Evolutionary conservation across 1,140 invertebrate genomes (phyloP).

Genomic region (Diorhabda sublineata): DNA sequence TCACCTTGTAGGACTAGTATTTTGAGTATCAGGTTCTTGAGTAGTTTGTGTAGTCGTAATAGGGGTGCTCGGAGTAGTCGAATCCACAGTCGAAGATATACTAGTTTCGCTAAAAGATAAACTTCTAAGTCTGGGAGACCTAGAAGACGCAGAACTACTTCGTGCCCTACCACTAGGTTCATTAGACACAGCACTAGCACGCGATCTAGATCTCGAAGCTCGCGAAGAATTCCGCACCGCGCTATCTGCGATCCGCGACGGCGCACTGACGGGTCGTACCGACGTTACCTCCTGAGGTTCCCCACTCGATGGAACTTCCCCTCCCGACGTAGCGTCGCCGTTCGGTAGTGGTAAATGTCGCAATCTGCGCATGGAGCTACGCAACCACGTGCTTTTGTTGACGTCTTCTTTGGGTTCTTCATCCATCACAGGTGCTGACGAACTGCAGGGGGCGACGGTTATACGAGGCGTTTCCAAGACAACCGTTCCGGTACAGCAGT

Average conservation of each 20-base stretch:
- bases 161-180: slow-evolving; percentile 34
- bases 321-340: slow-evolving; percentile 20
- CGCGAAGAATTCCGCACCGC: background rate
- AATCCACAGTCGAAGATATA: slow-evolving; percentile 42
- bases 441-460: slow-evolving; percentile 21
- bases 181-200: slow-evolving; percentile 28
- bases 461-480: slow-evolving; percentile 30
- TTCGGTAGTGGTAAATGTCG: slow-evolving; percentile 40
- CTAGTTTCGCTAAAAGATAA: slow-evolving; percentile 43
- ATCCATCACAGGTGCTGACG: slow-evolving; percentile 24
- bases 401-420: slow-evolving; percentile 25
- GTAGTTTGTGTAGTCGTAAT: slow-evolving; percentile 22
- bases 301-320: slow-evolving; percentile 18
- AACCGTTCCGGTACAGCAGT: slow-evolving; percentile 38
- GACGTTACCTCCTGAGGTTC: background rate
- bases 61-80: slow-evolving; percentile 34
- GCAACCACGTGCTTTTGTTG: slow-evolving; percentile 37
- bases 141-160: slow-evolving; percentile 42
- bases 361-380: slow-evolving; percentile 44
- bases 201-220: slow-evolving; percentile 23
- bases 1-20: slow-evolving; percentile 22
- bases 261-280: slow-evolving; percentile 41
- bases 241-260: slow-evolving; percentile 35
- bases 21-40: slow-evolving; percentile 3
- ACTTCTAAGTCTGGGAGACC: slow-evolving; percentile 38